phyloP scores from a whole-genome alignment of 2,797 vertebrate genomes.

The Spinibarbus caldwelli region DNA sequence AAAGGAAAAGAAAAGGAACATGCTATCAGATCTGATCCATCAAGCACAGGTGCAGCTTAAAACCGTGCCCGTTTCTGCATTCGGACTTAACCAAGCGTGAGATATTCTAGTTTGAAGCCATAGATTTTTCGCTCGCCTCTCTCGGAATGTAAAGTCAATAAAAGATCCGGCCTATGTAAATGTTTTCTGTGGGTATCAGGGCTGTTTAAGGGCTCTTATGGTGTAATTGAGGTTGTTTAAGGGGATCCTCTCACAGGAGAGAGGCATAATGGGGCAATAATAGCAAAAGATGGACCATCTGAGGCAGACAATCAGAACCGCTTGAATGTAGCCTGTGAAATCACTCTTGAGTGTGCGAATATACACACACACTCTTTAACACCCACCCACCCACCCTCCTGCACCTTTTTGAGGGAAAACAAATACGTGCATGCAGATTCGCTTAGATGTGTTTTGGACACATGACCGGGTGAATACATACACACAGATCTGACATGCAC shows the following conservation, averaged over 20 bases:
- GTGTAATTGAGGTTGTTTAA: constrained; percentile 58
- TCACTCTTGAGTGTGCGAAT: constrained; percentile 51
- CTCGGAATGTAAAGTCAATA: constrained; percentile 57
- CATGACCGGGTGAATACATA: constrained; percentile 60
- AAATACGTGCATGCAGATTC: constrained; percentile 30
- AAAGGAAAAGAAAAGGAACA: constrained; percentile 60
- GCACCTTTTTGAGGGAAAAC: constrained; percentile 26
- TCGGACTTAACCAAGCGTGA: constrained; percentile 60
- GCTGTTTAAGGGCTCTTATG: constrained; percentile 57
- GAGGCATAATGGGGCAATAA: constrained; percentile 78
- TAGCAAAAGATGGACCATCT: constrained; percentile 82
- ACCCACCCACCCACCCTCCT: constrained; percentile 45
- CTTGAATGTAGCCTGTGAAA: constrained; percentile 50
- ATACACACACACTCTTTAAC: constrained; percentile 59
- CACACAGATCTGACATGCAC: constrained; percentile 9
- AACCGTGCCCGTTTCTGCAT: constrained; percentile 39
- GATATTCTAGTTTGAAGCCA: constrained; percentile 58
- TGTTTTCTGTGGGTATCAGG: constrained; percentile 56
- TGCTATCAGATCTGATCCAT: constrained; percentile 61
- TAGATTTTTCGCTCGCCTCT: constrained; percentile 46
- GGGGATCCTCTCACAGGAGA: constrained; percentile 69
- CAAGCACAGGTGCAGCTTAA: constrained; percentile 52
- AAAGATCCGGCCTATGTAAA: constrained; percentile 57
- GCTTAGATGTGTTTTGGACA: constrained; percentile 43
- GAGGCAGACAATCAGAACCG: constrained; percentile 78